Conservation (phyloP, 2,797 vertebrate genomes). For the Lophius americanus region DNA sequence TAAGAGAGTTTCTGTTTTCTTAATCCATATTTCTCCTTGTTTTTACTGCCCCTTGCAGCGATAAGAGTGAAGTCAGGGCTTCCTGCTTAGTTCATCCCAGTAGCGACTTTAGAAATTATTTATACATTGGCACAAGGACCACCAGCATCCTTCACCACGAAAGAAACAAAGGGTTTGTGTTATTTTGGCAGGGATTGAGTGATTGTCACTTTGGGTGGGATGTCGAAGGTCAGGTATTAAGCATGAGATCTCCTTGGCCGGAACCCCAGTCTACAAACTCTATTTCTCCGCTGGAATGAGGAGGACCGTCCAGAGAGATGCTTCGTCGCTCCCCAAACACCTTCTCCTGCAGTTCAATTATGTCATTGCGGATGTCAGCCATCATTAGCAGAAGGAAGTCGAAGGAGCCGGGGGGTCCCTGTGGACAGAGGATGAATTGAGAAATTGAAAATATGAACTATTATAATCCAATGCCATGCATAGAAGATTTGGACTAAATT, state of each 20-base stretch:
- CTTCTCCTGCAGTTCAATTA: constrained; percentile 83
- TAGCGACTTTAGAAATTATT: constrained; percentile 25
- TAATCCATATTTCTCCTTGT: constrained; percentile 27
- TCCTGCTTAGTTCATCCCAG: constrained; percentile 19
- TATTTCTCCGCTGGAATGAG: constrained; percentile 69
- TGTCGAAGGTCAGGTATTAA: constrained; percentile 71
- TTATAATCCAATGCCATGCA: no score
- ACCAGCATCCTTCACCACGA: constrained; percentile 18
- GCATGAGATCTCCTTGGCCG: constrained; percentile 73
- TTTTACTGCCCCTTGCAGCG: constrained; percentile 23
- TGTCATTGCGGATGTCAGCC: constrained; percentile 84
- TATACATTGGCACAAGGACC: constrained; percentile 28
- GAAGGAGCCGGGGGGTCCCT: constrained; percentile 85
- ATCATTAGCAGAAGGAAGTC: constrained; percentile 86
- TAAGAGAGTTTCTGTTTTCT: constrained; percentile 18
- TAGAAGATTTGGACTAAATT: no score
- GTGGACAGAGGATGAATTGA: constrained; percentile 12
- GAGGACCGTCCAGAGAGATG: constrained; percentile 72
- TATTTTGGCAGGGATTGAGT: constrained; percentile 23
- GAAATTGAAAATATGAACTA: background rate
- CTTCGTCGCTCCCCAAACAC: constrained; percentile 79
- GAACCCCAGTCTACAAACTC: constrained; percentile 81
- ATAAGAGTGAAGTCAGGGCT: constrained; percentile 24
- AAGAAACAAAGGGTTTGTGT: constrained; percentile 27
- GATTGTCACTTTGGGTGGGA: constrained; percentile 5